Evolutionary conservation across 2,888 invertebrate genomes (phyloP), one percentile per base, ranked within the genome.

Genomic region (Malthinus seriepunctatus): DNA sequence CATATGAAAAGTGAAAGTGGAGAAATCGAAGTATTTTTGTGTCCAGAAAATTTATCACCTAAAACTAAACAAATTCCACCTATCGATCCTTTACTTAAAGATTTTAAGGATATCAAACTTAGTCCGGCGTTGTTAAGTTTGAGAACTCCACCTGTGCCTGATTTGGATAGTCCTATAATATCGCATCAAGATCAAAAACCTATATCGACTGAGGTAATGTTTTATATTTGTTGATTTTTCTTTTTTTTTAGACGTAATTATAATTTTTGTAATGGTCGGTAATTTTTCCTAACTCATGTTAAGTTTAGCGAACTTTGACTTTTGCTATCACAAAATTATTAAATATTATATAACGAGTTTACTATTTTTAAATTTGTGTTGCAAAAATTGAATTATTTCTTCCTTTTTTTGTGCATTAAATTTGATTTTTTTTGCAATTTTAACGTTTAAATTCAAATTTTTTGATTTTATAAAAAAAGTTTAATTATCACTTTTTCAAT

Each of bases 11-110:
- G 95, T 69, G 87, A 89, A 70, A 87, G 88, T 66, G 95, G 94
- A 56, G 94, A 95, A 79, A 96, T 97, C 68, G 95, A 96, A 81
- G 97, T 97, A 59, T 96, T 91, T 82, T 85, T 97, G 64, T 96
- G 95, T 83, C 95, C 95, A 47, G 95, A 96, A 72, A 87, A 87
- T 72, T 83, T 84, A 44, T 80, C 75, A 76, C 82, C 68, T 73
- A 80, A 76, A 66, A 63, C 67, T 11, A 72, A 73, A 63, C 69
- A 69, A 54, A 69, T 74, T 60, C 81, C 75, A 63, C 79, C 71
- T 65, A 77, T 76, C 68, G 88, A 88, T 75, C 85, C 86, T 39
- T 75, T 88, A 56, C 78, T 87, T 63, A 84, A 86, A 71, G 85
- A 86, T 73, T 84, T 86, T 71, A 83, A 83, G 76, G 76, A 76